Base-by-base conservation (phyloP, 2,113 vertebrate species). In the Cyprinodon brontotheroides region DNA sequence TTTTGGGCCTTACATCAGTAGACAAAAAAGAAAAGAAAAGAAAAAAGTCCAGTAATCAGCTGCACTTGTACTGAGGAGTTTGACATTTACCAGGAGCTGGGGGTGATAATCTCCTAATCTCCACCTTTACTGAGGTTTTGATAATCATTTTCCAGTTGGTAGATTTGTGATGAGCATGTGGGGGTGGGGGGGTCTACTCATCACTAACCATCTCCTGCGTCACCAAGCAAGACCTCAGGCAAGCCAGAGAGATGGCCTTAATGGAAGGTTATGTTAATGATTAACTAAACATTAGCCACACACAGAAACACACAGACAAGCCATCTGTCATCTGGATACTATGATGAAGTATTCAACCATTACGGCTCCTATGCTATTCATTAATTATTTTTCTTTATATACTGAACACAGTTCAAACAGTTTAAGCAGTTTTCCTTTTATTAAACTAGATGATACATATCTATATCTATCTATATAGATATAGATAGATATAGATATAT, bases 281-380 rank as follows among this genome's bases (percentile, higher is more conserved):
- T 88, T 93, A 88, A 91, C 89, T 86, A 89, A 90, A 89, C 87
- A 90, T 91, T 88, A 93, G 74, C 68, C 40, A 71, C 74, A 70
- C 82, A 69, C 72, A 69, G 65, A 77, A 69, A 79, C 76, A 80
- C 65, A 74, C 73, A 79, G 78, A 80, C 53, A 75, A 81, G 76
- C 89, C 92, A 93, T 87, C 92, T 93, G 91, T 81, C 84, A 81
- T 83, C 40, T 74, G 68, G 72, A 80, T 71, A 59, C 64, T 61
- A 11, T 3, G 64, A 79, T 81, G 82, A 79, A 81, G 61, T 22
- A 75, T 74, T 79, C 74, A 74, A 29, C 41, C 14, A 12, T 60
- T 39, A 15, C 50, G 36, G 14, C 59, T 57, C 61, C 63, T 9
- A 20, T 39, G 43, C 4, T 22, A 65, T 57, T 72, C 20, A n/a